Evolutionary conservation across 2,888 invertebrate genomes (phyloP), one percentile per base, ranked within the genome.

Genomic region (Gasteruption jaculator): DNA sequence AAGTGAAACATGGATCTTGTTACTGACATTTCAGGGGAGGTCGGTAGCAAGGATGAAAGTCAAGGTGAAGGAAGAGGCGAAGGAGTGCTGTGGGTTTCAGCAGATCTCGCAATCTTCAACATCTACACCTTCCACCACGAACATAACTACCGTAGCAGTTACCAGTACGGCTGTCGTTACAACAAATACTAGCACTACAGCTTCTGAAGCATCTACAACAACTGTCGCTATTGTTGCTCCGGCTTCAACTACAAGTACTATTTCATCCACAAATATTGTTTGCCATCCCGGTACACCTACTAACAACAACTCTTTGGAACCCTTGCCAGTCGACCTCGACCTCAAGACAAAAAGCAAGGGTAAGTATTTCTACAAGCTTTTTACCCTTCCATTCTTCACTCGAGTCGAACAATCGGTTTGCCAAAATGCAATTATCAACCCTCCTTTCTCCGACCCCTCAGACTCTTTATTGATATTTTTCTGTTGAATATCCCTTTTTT

Each of bases 61-160:
- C 54, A 68, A 67, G 57, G 63, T 70, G 40, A 69, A 70, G 52
- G 68, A 70, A 54, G 70, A 70, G 46, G 50, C 59, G 29, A 65
- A 61, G 51, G 69, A 67, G 56, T 64, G 64, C 49, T 56, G 57
- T 38, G 53, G 49, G 39, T 57, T 56, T 43, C 60, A 58, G 38
- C 53, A 56, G 31, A 38, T n/a, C n/a, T n/a, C n/a, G n/a, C n/a
- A n/a, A n/a, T n/a, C n/a, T n/a, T n/a, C 39, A 29, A 39, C 34
- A 32, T 38, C 33, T 24, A 31, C 44, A 26, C 43, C 46, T 31
- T 46, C 49, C 33, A 44, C 51, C 30, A 48, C 52, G 47, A 45
- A 48, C 37, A 33, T 54, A 25, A 31, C 35, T 21, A 46, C 43
- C 33, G 21, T n/a, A n/a, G n/a, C n/a, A n/a, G n/a, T n/a, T n/a